A percentile compares a stretch with the other conserved stretches of the same genome.
Conservation (phyloP, 2,113 vertebrate genomes). For the Leucoraja erinaceus region DNA sequence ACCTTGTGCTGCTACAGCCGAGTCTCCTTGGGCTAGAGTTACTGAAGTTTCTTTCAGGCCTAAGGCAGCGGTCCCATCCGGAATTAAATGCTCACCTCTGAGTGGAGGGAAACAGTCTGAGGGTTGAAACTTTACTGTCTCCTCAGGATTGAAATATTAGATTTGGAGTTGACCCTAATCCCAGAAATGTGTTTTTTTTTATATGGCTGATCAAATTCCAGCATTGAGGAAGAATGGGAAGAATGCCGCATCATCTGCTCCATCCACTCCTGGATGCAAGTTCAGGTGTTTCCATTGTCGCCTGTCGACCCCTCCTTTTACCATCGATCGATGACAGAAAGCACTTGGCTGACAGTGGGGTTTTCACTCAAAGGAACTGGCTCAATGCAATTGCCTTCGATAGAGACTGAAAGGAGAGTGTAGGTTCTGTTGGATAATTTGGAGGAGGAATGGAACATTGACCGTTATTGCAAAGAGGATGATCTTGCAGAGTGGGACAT, state of each 20-base stretch:
- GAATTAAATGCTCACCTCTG: background rate
- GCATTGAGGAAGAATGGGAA: background rate
- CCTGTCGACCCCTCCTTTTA: background rate
- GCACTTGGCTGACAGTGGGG: background rate
- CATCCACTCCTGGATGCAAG: background rate
- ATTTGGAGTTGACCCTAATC: background rate
- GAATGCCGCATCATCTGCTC: background rate
- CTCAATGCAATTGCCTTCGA: background rate
- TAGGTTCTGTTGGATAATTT: background rate
- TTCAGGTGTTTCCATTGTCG: background rate
- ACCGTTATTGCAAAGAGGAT: too few species aligned
- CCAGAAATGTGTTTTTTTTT: background rate
- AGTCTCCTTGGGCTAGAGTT: too few species aligned
- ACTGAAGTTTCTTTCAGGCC: background rate
- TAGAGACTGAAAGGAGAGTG: background rate
- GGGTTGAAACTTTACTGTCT: background rate
- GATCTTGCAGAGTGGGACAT: background rate
- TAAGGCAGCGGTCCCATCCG: background rate
- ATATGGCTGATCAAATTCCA: background rate
- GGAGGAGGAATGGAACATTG: too few species aligned
- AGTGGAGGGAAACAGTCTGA: background rate
- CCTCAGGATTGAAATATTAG: background rate
- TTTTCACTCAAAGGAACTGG: background rate
- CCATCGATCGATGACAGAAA: background rate
- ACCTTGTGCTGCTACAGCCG: too few species aligned